These are phyloP conservation scores for Lepilemur ruficaudatus DNA, from an alignment of 2,797 vertebrate genomes.

Conservation along the genomic window DNA sequence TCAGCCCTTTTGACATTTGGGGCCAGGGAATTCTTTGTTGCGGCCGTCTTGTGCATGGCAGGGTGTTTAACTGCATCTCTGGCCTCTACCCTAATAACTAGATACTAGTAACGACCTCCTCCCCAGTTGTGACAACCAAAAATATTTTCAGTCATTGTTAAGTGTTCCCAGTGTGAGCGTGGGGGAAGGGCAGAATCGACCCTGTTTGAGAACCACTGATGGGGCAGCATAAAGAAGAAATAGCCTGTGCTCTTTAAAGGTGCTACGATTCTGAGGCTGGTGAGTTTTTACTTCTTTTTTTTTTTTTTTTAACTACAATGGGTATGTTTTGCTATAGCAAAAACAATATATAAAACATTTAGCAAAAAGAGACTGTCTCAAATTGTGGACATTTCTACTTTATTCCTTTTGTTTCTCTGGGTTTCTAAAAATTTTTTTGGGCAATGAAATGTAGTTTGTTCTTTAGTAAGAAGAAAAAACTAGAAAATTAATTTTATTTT, in stretches of 20 bases:
- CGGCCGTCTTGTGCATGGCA: rapidly evolving
- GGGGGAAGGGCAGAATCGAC: no score
- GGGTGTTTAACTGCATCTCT: not conserved
- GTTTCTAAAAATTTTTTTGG: not conserved
- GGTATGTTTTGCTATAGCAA: not conserved
- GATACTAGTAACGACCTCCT: not conserved
- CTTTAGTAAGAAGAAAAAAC: conserved; percentile 18
- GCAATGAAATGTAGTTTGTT: not conserved
- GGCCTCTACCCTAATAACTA: not conserved
- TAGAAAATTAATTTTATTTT: conserved; percentile 22
- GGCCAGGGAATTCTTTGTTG: not conserved
- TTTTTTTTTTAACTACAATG: not conserved
- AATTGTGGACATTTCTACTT: not conserved
- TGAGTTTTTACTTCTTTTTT: rapidly evolving
- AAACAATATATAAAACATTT: conserved; percentile 33
- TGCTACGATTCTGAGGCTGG: not conserved
- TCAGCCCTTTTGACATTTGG: not conserved
- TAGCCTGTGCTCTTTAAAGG: not conserved
- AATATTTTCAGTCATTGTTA: not conserved
- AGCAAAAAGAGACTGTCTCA: conserved; percentile 16
- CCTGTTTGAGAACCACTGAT: not conserved
- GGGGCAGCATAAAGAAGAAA: not conserved
- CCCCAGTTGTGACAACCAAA: not conserved
- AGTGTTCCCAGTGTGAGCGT: no score
- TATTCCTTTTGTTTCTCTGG: conserved; percentile 11